These are phyloP conservation scores for Eulithis prunata DNA, from an alignment of 2,888 invertebrate genomes.

Conservation along the genomic window DNA sequence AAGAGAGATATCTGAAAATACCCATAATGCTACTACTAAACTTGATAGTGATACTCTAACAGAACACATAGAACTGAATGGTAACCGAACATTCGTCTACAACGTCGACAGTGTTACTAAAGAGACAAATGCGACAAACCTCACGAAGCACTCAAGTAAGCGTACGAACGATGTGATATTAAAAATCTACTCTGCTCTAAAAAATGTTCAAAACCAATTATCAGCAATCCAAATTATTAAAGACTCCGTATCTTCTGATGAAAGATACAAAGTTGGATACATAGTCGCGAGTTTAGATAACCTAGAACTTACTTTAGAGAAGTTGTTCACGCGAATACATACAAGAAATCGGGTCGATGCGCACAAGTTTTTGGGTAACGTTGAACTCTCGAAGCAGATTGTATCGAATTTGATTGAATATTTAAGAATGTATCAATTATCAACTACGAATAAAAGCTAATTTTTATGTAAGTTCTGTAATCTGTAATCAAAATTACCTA, in stretches of 20 bases:
- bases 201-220: slow-evolving; percentile 5
- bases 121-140: background rate
- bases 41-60: background rate
- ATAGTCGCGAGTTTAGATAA: slow-evolving; percentile 7
- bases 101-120: background rate
- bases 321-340: background rate
- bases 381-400: background rate
- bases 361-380: background rate
- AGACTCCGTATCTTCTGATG: background rate
- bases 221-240: slow-evolving; percentile 4
- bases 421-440: background rate
- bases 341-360: background rate
- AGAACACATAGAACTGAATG: background rate
- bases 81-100: background rate
- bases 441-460: background rate
- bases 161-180: background rate
- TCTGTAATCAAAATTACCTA: too few species aligned
- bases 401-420: slow-evolving; percentile 7
- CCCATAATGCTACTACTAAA: background rate
- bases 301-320: background rate
- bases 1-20: background rate
- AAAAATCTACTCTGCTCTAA: background rate
- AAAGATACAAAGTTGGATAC: slow-evolving; percentile 6
- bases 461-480: background rate
- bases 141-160: background rate